These are phyloP conservation scores for Phortica variegata DNA, from an alignment of 1,140 invertebrate genomes.

Conservation along the genomic window DNA sequence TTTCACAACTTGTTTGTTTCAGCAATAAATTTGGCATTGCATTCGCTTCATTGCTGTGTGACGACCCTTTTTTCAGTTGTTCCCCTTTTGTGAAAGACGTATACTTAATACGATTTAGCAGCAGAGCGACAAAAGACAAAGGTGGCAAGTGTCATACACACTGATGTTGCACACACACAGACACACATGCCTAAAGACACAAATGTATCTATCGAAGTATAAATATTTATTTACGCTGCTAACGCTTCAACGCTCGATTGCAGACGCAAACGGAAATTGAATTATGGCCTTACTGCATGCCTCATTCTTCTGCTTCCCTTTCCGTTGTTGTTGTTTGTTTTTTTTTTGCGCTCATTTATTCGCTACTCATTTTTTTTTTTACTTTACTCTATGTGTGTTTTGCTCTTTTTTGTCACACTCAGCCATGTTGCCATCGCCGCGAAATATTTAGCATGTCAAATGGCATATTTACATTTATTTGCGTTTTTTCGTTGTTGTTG, in stretches of 20 bases:
- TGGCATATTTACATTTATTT: conserved; percentile 44
- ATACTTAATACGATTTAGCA: neutral
- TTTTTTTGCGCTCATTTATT: neutral
- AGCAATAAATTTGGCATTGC: conserved; percentile 21
- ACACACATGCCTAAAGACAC: too few relatives aligned
- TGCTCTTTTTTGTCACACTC: too few relatives aligned
- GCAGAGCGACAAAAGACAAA: too few relatives aligned
- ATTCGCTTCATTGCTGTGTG: conserved; percentile 1
- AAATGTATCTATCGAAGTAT: too few relatives aligned
- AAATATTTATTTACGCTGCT: conserved; percentile 5
- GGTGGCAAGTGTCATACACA: conserved; percentile 9
- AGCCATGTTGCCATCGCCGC: conserved; percentile 5
- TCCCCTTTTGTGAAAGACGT: too few relatives aligned
- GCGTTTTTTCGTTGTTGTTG: conserved; percentile 13
- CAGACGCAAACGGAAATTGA: conserved; percentile 17
- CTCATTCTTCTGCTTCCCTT: neutral
- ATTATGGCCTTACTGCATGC: conserved; percentile 6
- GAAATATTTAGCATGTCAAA: conserved; percentile 54
- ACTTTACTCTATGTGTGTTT: too few relatives aligned
- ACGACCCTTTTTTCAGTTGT: too few relatives aligned
- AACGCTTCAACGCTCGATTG: conserved; percentile 6
- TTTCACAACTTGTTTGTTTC: conserved; percentile 29
- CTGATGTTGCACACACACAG: neutral
- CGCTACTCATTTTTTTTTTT: neutral
- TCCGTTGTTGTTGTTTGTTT: neutral